phyloP scores from a whole-genome alignment of 2,113 vertebrate genomes.

The Loxodonta africana region DNA sequence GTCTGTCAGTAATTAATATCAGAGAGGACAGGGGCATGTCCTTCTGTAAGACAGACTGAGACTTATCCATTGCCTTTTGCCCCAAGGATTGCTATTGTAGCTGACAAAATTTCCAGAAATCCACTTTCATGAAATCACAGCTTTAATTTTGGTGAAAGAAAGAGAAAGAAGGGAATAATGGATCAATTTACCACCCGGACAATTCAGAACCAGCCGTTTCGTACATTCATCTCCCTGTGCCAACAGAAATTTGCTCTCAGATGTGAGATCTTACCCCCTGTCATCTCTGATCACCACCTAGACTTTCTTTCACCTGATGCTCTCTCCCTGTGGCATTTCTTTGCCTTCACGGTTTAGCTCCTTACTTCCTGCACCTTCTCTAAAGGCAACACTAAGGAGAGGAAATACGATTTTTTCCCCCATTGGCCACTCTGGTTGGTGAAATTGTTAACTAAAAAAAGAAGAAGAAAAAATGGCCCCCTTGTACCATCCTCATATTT shows the following conservation, averaged over 20 bases:
- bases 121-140: neutral
- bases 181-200: neutral
- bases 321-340: neutral
- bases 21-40: neutral
- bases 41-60: neutral
- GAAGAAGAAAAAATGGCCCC: neutral
- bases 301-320: neutral
- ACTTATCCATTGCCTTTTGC: neutral
- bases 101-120: constrained; percentile 8
- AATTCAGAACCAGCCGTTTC: neutral
- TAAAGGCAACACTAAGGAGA: neutral
- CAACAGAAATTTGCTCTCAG: neutral
- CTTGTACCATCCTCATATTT: neutral
- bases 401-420: neutral
- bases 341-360: neutral
- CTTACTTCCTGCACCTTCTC: neutral
- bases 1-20: constrained; percentile 56
- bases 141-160: constrained; percentile 19
- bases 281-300: neutral
- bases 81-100: neutral
- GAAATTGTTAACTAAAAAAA: neutral
- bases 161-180: neutral
- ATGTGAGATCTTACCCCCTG: neutral
- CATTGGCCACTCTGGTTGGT: neutral
- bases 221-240: neutral